Conservation (phyloP, 2,797 vertebrate genomes). For the Ciconia nigra region DNA sequence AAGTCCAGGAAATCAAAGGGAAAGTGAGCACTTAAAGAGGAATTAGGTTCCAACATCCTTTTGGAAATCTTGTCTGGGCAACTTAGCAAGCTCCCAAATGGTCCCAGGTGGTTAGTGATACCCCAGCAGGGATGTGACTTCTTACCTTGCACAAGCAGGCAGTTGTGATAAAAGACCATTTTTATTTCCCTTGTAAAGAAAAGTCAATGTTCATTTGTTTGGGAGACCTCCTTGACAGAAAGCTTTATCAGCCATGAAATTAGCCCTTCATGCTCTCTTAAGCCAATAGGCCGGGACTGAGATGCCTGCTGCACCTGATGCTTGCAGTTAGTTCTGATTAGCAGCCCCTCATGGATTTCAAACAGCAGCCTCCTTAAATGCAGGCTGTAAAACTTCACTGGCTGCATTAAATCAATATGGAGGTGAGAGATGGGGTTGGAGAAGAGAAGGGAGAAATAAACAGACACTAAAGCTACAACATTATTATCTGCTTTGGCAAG, state of each 20-base stretch:
- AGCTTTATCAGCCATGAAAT: constrained; percentile 77
- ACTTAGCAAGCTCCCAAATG: not conserved
- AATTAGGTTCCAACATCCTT: not conserved
- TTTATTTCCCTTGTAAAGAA: constrained; percentile 46
- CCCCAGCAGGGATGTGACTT: not conserved
- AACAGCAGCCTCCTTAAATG: constrained; percentile 6
- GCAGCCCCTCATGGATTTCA: constrained; percentile 7
- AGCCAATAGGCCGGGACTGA: constrained; percentile 21
- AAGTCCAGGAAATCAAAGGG: not conserved
- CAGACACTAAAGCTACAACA: constrained; percentile 27
- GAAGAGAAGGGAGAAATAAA: constrained; percentile 45
- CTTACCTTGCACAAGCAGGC: not conserved
- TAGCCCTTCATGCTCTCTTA: constrained; percentile 70
- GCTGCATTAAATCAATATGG: constrained; percentile 24
- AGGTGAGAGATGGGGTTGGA: not conserved
- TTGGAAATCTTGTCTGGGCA: not conserved
- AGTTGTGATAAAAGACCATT: constrained; percentile 15
- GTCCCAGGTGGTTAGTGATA: not conserved
- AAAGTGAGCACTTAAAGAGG: not conserved
- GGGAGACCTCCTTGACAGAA: constrained; percentile 60
- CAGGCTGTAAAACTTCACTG: constrained; percentile 30
- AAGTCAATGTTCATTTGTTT: constrained; percentile 72
- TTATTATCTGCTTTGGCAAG: constrained; percentile 56
- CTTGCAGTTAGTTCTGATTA: constrained; percentile 39
- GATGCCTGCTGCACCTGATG: not conserved